Evolutionary conservation across 2,113 vertebrate species (phyloP).

Genomic region (Gobio gobio): DNA sequence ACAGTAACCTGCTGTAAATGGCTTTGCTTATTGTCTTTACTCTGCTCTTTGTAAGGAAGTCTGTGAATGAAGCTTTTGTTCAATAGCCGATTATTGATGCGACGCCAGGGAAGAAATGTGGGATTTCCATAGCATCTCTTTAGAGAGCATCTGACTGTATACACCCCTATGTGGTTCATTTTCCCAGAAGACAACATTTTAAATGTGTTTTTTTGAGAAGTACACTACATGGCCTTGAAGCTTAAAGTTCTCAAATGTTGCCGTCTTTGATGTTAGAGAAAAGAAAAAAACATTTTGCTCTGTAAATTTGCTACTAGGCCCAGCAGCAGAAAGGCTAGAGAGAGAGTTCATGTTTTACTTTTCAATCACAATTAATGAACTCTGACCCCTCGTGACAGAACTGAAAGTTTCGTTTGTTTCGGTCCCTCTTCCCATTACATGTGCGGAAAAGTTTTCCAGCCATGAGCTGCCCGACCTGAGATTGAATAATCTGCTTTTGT

Average conservation of each 20-base stretch:
- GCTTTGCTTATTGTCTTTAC: conserved; percentile 35
- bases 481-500: neutral
- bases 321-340: neutral
- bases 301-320: neutral
- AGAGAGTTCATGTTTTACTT: conserved; percentile 39
- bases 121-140: conserved; percentile 7
- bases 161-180: neutral
- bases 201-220: neutral
- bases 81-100: neutral
- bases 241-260: neutral
- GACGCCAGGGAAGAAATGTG: neutral
- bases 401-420: neutral
- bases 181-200: neutral
- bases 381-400: neutral
- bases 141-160: neutral
- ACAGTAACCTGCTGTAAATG: conserved; percentile 34
- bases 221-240: too few species aligned
- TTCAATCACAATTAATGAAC: conserved; percentile 52
- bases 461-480: neutral
- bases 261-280: neutral
- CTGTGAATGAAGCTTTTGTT: conserved; percentile 33
- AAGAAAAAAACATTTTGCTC: neutral
- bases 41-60: conserved; percentile 17
- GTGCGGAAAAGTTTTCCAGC: neutral
- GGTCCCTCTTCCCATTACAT: neutral